Evolutionary conservation across 2,888 invertebrate genomes (phyloP).

Genomic region (Chymomyza fuscimana): DNA sequence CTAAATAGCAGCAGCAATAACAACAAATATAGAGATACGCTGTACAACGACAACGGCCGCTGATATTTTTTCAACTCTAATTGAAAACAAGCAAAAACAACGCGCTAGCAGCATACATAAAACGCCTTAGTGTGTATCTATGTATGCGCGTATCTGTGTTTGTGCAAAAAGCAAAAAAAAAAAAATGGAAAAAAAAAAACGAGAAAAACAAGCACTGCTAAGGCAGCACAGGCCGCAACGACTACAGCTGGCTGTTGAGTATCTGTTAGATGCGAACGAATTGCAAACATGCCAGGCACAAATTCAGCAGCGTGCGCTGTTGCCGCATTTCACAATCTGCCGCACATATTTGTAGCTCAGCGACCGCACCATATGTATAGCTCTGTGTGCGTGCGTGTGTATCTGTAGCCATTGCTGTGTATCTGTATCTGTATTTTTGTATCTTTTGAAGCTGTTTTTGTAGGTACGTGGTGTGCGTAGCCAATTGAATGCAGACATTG

Average conservation of each 20-base stretch:
- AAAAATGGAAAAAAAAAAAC: conserved; percentile 25
- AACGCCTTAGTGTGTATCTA: conserved; percentile 1
- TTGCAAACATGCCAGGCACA: conserved; percentile 34
- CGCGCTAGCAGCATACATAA: conserved; percentile 24
- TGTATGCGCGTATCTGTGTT: conserved; percentile 21
- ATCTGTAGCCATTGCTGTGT: conserved; percentile 25
- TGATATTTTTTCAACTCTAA: conserved; percentile 56
- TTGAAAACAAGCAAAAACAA: conserved; percentile 68
- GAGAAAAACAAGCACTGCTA: conserved; percentile 38
- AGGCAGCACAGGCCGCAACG: not conserved
- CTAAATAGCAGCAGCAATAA: conserved; percentile 35
- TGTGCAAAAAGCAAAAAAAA: conserved; percentile 24
- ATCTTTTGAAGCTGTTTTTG: conserved; percentile 3
- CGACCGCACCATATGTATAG: conserved; percentile 18
- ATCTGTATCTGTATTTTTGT: conserved; percentile 16
- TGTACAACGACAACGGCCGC: conserved; percentile 33
- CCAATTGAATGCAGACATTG: not conserved
- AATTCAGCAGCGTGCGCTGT: conserved; percentile 42
- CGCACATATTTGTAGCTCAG: conserved; percentile 32
- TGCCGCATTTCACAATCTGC: conserved; percentile 56
- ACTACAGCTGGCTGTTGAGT: conserved; percentile 7
- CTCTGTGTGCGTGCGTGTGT: conserved; percentile 18
- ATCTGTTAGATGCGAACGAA: conserved; percentile 43
- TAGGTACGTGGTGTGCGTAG: not conserved
- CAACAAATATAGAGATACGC: conserved; percentile 19